Evolutionary conservation across 2,797 vertebrate species (phyloP).

Genomic region (Sebastolobus altivelis): DNA sequence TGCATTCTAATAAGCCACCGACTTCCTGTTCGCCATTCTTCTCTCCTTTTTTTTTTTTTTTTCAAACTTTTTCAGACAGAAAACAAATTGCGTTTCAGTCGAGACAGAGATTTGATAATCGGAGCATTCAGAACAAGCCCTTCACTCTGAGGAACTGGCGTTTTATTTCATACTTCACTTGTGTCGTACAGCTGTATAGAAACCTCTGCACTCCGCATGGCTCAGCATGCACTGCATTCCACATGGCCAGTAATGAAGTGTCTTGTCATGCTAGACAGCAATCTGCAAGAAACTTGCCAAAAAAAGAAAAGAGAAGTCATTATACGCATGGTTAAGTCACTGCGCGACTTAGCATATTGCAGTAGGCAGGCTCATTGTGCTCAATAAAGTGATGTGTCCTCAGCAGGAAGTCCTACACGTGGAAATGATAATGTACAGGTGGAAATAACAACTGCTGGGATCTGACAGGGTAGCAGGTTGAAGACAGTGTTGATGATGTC

Average conservation of each 20-base stretch:
- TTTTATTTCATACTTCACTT: slow-evolving; percentile 71
- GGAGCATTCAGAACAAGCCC: slow-evolving; percentile 50
- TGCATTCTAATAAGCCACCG: slow-evolving; percentile 75
- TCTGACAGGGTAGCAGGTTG: slow-evolving; percentile 4
- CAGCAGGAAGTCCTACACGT: slow-evolving; percentile 20
- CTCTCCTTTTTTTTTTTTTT: slow-evolving; percentile 8
- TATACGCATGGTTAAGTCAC: slow-evolving; percentile 21
- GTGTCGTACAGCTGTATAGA: slow-evolving; percentile 32
- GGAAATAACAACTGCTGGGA: slow-evolving; percentile 16
- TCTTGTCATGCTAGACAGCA: slow-evolving; percentile 35
- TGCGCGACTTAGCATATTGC: slow-evolving; percentile 21
- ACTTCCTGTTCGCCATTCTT: slow-evolving; percentile 34
- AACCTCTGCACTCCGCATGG: slow-evolving; percentile 7
- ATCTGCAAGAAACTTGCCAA: background rate
- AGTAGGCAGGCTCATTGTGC: slow-evolving; percentile 12
- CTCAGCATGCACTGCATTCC: slow-evolving; percentile 11
- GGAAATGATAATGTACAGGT: slow-evolving; percentile 18
- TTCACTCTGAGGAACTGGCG: slow-evolving; percentile 43
- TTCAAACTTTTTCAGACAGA: slow-evolving; percentile 60
- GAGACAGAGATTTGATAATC: slow-evolving; percentile 71
- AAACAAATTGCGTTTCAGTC: slow-evolving; percentile 73
- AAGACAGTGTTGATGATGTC: background rate
- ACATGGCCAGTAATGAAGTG: slow-evolving; percentile 42
- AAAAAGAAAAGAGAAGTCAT: slow-evolving; percentile 14
- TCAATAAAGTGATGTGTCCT: slow-evolving; percentile 26